A percentile compares a stretch with the other conserved stretches of the same genome.
Conservation (phyloP, 2,797 vertebrate species). For the Cyclura pinguis region DNA sequence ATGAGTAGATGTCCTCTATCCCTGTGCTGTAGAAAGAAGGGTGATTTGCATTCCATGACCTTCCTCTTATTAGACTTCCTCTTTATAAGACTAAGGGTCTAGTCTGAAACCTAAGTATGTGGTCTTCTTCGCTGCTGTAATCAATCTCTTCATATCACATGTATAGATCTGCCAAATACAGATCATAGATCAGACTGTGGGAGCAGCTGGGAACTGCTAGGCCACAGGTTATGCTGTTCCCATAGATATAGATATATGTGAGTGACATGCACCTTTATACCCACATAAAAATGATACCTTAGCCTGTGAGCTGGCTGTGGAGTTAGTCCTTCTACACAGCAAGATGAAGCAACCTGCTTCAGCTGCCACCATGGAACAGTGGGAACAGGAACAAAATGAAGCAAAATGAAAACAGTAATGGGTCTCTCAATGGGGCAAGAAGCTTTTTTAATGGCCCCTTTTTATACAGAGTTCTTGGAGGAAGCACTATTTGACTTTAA, state of each 20-base stretch:
- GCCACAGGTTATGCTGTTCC: background rate
- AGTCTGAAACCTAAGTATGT: background rate
- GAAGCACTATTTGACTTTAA: background rate
- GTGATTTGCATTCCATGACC: rapidly evolving
- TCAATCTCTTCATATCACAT: background rate
- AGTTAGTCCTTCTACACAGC: background rate
- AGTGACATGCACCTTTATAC: background rate
- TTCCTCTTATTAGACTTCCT: rapidly evolving
- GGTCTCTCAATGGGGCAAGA: background rate
- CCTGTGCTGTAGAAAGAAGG: rapidly evolving
- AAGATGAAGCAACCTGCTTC: background rate
- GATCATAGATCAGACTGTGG: background rate
- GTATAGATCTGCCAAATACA: background rate
- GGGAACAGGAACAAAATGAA: background rate
- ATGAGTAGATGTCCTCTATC: background rate
- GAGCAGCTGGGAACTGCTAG: too few species aligned
- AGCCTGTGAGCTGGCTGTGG: background rate
- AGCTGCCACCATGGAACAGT: background rate
- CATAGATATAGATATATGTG: background rate
- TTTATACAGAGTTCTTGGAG: background rate
- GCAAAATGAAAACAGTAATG: background rate
- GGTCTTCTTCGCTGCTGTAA: background rate
- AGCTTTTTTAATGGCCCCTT: background rate
- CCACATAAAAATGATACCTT: background rate
- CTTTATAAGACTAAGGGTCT: background rate